Percentiles rank a stretch among this genome's conserved stretches.
Evolutionary conservation across 2,888 invertebrate species (phyloP).

Genomic region (Ophraella communa): DNA sequence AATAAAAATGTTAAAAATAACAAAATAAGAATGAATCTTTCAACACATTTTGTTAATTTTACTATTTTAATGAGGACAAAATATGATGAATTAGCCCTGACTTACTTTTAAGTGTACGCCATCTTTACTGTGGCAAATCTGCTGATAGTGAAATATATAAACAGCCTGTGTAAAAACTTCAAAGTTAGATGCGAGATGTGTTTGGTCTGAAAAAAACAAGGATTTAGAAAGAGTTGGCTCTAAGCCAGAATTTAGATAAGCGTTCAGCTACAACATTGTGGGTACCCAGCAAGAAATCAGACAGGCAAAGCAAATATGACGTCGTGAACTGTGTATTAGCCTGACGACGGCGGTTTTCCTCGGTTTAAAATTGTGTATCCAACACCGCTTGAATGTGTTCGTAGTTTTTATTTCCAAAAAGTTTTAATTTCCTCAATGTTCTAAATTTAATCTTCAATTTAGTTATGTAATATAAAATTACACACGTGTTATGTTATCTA

Average conservation of each 20-base stretch:
- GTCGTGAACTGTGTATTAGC: conserved; percentile 41
- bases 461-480: conserved; percentile 30
- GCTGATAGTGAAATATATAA: neutral
- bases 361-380: conserved; percentile 37
- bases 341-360: conserved; percentile 30
- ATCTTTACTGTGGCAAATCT: neutral
- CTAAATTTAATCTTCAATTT: conserved; percentile 16
- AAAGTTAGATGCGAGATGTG: conserved; percentile 25
- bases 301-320: conserved; percentile 41
- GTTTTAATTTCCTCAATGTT: conserved; percentile 17
- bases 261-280: conserved; percentile 38
- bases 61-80: neutral
- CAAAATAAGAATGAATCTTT: no score
- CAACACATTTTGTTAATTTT: no score
- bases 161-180: conserved; percentile 6
- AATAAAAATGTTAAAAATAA: no score
- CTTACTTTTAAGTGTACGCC: conserved; percentile 1
- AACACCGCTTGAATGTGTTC: conserved; percentile 43
- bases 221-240: conserved; percentile 47
- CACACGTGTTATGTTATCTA: conserved; percentile 4
- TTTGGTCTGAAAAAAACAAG: conserved; percentile 37
- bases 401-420: conserved; percentile 27
- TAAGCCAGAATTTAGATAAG: conserved; percentile 48
- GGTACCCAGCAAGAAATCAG: conserved; percentile 41
- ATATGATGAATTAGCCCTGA: neutral